Conservation (phyloP, 2,113 vertebrate genomes). For the Lethenteron camtschaticum region DNA sequence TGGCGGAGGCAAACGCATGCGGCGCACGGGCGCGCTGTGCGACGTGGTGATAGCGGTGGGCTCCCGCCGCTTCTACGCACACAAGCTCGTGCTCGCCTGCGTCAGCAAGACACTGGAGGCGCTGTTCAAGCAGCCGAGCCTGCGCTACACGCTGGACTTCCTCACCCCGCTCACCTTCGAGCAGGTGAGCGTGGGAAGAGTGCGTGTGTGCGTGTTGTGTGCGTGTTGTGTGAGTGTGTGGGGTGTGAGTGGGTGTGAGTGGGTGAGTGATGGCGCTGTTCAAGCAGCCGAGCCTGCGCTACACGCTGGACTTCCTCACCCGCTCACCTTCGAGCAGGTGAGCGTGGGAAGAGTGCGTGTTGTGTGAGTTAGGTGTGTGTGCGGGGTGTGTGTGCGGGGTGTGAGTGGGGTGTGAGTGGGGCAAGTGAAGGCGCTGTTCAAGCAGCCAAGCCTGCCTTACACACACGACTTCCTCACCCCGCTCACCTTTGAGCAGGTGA, state of each 20-base stretch:
- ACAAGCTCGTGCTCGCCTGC: not conserved
- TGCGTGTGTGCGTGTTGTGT: not conserved
- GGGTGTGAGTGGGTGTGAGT: too few relatives aligned
- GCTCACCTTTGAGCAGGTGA: too few relatives aligned
- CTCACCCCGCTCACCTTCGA: not conserved
- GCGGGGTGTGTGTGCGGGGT: too few relatives aligned
- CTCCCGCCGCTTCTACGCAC: not conserved
- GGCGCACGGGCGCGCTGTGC: not conserved
- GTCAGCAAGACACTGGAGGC: not conserved
- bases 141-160: not conserved
- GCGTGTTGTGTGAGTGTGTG: not conserved
- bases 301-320: not conserved
- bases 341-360: not conserved
- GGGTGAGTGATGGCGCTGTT: not conserved
- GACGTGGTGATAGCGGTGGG: not conserved
- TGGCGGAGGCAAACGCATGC: not conserved
- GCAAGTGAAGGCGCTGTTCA: too few relatives aligned
- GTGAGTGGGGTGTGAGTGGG: too few relatives aligned
- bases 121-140: not conserved
- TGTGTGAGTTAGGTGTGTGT: not conserved
- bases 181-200: not conserved
- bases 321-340: not conserved
- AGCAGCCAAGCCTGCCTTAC: too few relatives aligned
- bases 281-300: not conserved
- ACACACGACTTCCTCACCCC: too few relatives aligned